These are phyloP conservation scores for Apotomis turbidana DNA, from an alignment of 2,888 invertebrate genomes.

Conservation along the genomic window DNA sequence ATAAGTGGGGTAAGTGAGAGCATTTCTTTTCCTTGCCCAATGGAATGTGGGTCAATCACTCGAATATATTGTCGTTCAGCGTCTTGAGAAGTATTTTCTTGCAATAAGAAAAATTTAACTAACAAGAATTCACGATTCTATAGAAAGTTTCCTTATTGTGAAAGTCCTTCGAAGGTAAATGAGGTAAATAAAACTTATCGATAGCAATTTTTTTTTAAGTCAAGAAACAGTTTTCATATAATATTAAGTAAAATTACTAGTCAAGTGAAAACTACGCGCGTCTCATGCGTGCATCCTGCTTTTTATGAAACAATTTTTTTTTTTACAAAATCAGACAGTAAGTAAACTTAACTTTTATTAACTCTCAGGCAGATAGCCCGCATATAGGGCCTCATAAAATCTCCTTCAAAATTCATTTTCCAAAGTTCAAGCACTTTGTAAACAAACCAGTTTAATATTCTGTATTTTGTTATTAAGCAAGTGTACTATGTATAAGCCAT, in stretches of 20 bases:
- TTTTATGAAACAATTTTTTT: not conserved
- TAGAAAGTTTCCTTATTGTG: no score
- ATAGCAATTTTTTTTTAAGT: no score
- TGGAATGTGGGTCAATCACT: slow-evolving; percentile 68
- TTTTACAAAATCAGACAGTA: not conserved
- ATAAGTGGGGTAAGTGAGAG: slow-evolving; percentile 48
- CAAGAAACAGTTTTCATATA: no score
- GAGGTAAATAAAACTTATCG: no score
- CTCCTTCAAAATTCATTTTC: not conserved
- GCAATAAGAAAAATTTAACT: not conserved
- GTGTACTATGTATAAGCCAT: slow-evolving; percentile 51
- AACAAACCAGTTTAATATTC: slow-evolving; percentile 29
- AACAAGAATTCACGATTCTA: no score
- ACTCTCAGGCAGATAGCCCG: not conserved
- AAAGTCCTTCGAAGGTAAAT: no score
- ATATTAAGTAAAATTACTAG: no score
- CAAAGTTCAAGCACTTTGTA: not conserved
- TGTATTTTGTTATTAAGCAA: slow-evolving; percentile 41
- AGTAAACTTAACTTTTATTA: not conserved
- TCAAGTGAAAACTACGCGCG: no score
- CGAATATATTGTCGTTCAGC: slow-evolving; percentile 54
- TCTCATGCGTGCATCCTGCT: no score
- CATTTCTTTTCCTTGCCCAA: slow-evolving; percentile 58
- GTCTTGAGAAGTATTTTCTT: slow-evolving; percentile 17
- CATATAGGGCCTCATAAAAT: not conserved